Base-by-base conservation (phyloP, 1,140 invertebrate genomes). In the Caerostris darwini region DNA sequence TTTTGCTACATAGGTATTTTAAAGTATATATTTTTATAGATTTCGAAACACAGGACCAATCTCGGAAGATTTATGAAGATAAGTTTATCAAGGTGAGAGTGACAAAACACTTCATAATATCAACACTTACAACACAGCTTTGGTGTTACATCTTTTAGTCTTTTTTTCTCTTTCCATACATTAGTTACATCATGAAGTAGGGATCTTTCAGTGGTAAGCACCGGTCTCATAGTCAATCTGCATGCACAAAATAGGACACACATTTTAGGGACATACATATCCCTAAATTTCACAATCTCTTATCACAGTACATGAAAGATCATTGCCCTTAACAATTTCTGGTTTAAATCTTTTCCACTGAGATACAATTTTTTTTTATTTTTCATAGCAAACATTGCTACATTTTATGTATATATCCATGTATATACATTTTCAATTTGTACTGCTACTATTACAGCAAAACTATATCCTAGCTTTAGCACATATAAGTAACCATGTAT, bases 291-390 rank as follows among this genome's bases (percentile, higher is more conserved):
- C 81, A 83, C 81, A 83, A 54, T 12, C 71, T 92, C 89, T 12
- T 94, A 94, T 94, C 92, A 94, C 92, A 94, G 64, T 94, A 56
- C 86, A 88, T 77, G 86, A 89, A 94, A 94, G 86, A 94, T 94
- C 56, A 67, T 90, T 19, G 67, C 59, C 50, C 53, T 57, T 17
- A 83, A 83, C 86, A 85, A 56, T 57, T 59, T n/a, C 56, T 58
- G 6, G 14, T 61, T 81, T 17, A 67, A n/a, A 88, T 50, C 86
- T 57, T 88, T 34, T 64, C 50, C 14, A 57, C 61, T 19, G 86
- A 88, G 61, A 88, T 17, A 59, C 58, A 64, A 64, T 58, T 85
- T 85, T 86, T 85, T 57, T 81, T 81, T 83, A 17, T 58, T 57
- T 19, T 58, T 50, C 61, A 64, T 14, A 88, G 86, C 86, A 88